phyloP scores from a whole-genome alignment of 2,797 vertebrate species.

The Anniella stebbinsi region DNA sequence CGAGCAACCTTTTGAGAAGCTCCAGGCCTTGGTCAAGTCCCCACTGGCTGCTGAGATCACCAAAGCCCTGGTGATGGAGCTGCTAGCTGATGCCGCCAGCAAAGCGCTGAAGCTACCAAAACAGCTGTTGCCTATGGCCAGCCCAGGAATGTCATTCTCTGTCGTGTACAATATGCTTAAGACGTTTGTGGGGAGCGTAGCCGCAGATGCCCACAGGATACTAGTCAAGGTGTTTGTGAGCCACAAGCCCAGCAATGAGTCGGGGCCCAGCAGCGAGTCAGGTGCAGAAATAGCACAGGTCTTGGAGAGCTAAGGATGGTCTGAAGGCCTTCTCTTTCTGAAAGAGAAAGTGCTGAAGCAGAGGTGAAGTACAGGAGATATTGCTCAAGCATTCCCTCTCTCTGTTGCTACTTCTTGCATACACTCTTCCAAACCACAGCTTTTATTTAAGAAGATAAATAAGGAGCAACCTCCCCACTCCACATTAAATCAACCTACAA shows the following conservation, averaged over 20 bases:
- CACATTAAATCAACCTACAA: background rate
- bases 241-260: background rate
- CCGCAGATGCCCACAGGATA: slow-evolving; percentile 27
- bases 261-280: background rate
- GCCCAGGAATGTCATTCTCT: slow-evolving; percentile 31
- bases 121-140: slow-evolving; percentile 29
- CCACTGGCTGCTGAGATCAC: slow-evolving; percentile 69
- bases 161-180: slow-evolving; percentile 40
- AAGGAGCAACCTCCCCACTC: background rate
- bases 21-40: slow-evolving; percentile 74
- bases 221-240: slow-evolving; percentile 20
- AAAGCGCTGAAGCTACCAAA: slow-evolving; percentile 8
- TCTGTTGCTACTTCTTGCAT: background rate
- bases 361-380: background rate
- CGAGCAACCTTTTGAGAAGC: slow-evolving; percentile 70
- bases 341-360: background rate
- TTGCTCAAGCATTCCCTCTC: no score
- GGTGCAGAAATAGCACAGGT: fast-evolving
- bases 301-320: background rate
- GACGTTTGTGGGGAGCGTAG: background rate
- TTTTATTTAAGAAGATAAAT: background rate
- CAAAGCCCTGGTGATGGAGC: slow-evolving; percentile 32
- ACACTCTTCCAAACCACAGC: background rate
- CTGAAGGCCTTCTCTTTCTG: fast-evolving
- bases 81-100: slow-evolving; percentile 36